These are phyloP conservation scores for Adelognathus sp. DNA, from an alignment of 2,888 invertebrate genomes.

Conservation along the genomic window DNA sequence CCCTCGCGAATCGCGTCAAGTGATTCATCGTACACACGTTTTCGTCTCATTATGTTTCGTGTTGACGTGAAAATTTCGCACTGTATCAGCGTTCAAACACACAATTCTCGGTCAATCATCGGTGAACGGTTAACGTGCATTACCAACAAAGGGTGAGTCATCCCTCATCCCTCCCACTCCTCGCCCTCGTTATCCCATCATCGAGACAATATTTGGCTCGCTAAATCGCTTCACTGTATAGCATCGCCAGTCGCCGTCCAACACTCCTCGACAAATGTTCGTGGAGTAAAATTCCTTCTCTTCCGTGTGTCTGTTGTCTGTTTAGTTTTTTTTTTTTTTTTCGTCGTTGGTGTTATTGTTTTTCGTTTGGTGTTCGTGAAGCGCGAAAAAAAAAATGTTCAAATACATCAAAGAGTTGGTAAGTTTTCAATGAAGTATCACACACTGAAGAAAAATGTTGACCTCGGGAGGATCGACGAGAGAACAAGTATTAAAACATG, in stretches of 20 bases:
- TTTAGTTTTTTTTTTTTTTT: neutral
- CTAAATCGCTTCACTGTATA: neutral
- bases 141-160: slow-evolving; percentile 30
- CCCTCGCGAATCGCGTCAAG: neutral
- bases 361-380: neutral
- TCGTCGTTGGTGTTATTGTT: neutral
- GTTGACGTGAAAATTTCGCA: slow-evolving; percentile 14
- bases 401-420: slow-evolving; percentile 39
- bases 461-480: too few species aligned
- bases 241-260: slow-evolving; percentile 17
- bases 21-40: slow-evolving; percentile 19
- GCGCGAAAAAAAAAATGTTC: slow-evolving; percentile 18
- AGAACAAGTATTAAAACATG: too few species aligned
- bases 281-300: neutral
- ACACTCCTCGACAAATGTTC: slow-evolving; percentile 1
- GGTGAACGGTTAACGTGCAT: slow-evolving; percentile 14
- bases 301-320: neutral
- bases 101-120: slow-evolving; percentile 21
- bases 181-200: neutral
- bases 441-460: too few species aligned
- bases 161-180: neutral
- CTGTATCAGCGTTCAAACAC: slow-evolving; percentile 15
- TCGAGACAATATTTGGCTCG: neutral
- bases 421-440: slow-evolving; percentile 4
- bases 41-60: neutral